Conservation (phyloP, 2,797 vertebrate genomes). For the Myotis pilosus region DNA sequence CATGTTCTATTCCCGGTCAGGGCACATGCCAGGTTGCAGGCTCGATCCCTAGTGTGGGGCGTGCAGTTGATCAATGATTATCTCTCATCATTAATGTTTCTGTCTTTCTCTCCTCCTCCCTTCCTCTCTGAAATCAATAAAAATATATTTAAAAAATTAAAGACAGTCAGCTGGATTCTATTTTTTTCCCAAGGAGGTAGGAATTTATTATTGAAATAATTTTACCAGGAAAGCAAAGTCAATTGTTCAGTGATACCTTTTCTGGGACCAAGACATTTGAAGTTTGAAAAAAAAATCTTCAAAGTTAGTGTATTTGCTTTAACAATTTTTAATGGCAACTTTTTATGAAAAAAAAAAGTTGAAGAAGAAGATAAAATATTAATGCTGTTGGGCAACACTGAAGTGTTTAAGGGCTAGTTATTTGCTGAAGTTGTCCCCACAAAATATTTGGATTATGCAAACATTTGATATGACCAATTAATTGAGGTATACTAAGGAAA, state of each 20-base stretch:
- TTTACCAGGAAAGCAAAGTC: not conserved
- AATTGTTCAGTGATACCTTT: not conserved
- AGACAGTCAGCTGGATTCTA: not conserved
- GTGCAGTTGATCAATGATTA: too few relatives aligned
- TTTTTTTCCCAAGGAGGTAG: not conserved
- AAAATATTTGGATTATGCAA: not conserved
- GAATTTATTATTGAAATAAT: constrained; percentile 22
- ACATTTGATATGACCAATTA: not conserved
- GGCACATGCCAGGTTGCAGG: too few relatives aligned
- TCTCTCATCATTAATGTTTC: too few relatives aligned
- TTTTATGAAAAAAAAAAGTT: not conserved
- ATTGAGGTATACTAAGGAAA: not conserved
- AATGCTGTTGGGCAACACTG: not conserved
- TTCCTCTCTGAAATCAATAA: too few relatives aligned
- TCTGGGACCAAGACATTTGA: not conserved
- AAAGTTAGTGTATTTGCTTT: constrained; percentile 39
- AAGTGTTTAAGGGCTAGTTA: not conserved
- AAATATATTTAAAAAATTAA: not conserved
- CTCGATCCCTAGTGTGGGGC: too few relatives aligned
- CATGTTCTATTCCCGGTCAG: too few relatives aligned
- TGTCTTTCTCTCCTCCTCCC: too few relatives aligned
- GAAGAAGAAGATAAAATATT: not conserved
- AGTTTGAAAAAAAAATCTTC: not conserved
- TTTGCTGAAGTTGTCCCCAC: not conserved
- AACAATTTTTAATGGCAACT: constrained; percentile 19